Base-by-base conservation (phyloP, 2,797 vertebrate genomes). In the Neopelma chrysocephalum region DNA sequence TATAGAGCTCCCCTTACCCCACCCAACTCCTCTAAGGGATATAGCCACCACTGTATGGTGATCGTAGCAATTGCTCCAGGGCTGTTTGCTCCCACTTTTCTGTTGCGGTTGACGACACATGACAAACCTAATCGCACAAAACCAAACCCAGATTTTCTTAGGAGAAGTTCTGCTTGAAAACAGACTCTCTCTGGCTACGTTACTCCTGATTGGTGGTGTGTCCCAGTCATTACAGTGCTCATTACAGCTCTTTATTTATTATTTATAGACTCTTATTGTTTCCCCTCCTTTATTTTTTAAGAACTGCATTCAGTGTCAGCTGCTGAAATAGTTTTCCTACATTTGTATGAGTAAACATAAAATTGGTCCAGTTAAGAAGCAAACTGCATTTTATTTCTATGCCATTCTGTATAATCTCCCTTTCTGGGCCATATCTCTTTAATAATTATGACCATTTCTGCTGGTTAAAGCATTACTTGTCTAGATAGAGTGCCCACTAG, bases 101-200 rank as follows among this genome's bases (percentile, higher is more conserved):
- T 99, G 99, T 98, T 98, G 99, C 98, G 99, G 99, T 99, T 99
- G 99, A 99, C 98, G 99, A 98, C 99, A 99, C 99, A 99, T 99
- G 99, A 99, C 98, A 98, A 98, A 98, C 98, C 98, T 98, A 98
- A 98, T 98, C 98, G 98, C 98, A 98, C 98, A 98, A 99, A 99
- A 99, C 98, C 98, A 98, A 98, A 98, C 98, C 98, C 97, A 97
- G 98, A 98, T 98, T 98, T 98, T 98, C 89, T 97, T 88, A 97
- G 96, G 97, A 97, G 97, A 97, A 96, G 95, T 97, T 97, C 96
- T 98, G 96, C 95, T 96, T 96, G 82, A 95, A 90, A 96, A 95
- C 95, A 94, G 78, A 86, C 82, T 96, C 86, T 85, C 87, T 91
- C 96, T 96, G 62, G 43, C 82, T 93, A 89, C 85, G 53, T 88